Conservation (phyloP, 2,113 vertebrate species). For the Pituophis catenifer region DNA sequence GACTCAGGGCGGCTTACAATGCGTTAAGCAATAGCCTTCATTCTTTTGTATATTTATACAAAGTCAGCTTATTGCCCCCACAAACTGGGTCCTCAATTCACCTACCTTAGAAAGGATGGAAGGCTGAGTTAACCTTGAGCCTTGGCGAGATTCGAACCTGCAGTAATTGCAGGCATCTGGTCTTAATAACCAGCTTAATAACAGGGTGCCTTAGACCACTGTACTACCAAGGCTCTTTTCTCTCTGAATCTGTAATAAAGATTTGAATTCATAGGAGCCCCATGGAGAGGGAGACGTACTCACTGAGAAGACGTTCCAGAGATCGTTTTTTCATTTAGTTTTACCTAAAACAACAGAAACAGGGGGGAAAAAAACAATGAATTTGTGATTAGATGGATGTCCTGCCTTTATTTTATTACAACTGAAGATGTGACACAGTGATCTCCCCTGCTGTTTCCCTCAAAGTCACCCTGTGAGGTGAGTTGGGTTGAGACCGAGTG, state of each 20-base stretch:
- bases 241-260: neutral
- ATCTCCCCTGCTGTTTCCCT: neutral
- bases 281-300: conserved; percentile 16
- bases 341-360: conserved; percentile 48
- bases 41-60: too few species aligned
- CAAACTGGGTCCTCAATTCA: too few species aligned
- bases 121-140: too few species aligned
- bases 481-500: neutral
- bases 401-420: neutral
- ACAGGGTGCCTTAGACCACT: too few species aligned
- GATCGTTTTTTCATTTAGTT: conserved; percentile 22
- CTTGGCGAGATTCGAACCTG: too few species aligned
- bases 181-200: too few species aligned
- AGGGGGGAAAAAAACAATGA: neutral
- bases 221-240: neutral
- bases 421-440: neutral
- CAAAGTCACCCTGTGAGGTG: neutral
- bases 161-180: too few species aligned
- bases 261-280: neutral
- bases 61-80: too few species aligned
- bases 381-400: neutral
- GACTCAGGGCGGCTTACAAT: too few species aligned
- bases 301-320: conserved; percentile 27
- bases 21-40: too few species aligned
- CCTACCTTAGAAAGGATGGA: too few species aligned